A percentile compares a stretch with the other conserved stretches of the same genome.
Evolutionary conservation across 2,888 invertebrate genomes (phyloP).

Genomic region (Caradrina clavipalpis): DNA sequence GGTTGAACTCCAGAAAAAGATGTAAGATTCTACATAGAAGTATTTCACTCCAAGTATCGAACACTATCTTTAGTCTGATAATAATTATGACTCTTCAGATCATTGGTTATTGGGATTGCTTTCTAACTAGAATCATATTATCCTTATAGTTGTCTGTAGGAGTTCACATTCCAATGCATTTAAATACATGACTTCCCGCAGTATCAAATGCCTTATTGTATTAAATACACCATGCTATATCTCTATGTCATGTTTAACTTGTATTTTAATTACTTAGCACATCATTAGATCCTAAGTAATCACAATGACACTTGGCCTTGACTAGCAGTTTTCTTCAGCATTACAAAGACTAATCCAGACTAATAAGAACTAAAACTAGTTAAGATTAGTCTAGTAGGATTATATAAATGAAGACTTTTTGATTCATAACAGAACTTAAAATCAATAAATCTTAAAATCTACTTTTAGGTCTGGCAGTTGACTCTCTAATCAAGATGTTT

Average conservation of each 20-base stretch:
- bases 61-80: not conserved
- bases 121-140: not conserved
- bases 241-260: not conserved
- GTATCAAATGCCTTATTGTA: not conserved
- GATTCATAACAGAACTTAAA: not conserved
- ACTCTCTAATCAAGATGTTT: not conserved
- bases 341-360: not conserved
- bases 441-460: slow-evolving; percentile 2
- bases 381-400: not conserved
- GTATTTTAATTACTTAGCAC: not conserved
- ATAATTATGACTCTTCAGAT: not conserved
- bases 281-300: slow-evolving; percentile 1
- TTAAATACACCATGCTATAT: not conserved
- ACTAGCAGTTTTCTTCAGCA: slow-evolving; percentile 6
- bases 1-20: slow-evolving; percentile 99
- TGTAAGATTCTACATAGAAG: slow-evolving; percentile 91
- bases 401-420: slow-evolving; percentile 24
- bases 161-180: not conserved
- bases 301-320: slow-evolving; percentile 19
- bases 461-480: too few species aligned
- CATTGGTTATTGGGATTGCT: not conserved
- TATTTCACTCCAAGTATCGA: not conserved
- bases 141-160: not conserved
- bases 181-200: not conserved
- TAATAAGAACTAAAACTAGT: too few species aligned